Evolutionary conservation across 2,888 invertebrate species (phyloP), one percentile per base, ranked within the genome.

Genomic region (Pterobdella sp.): DNA sequence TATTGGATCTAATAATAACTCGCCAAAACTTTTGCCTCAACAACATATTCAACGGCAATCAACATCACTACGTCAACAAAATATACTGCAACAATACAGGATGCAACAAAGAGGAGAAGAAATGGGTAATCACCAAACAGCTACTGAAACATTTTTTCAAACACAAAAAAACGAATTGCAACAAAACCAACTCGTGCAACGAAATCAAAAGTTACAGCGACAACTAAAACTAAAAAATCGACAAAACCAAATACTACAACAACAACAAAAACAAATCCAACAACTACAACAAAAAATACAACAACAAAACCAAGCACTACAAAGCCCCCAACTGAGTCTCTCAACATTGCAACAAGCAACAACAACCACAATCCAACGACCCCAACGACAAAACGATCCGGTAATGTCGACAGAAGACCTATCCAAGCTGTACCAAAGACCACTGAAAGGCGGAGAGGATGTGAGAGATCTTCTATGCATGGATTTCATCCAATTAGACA

Each of bases 401-500:
- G n/a, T n/a, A n/a, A n/a, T n/a, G n/a, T n/a, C n/a, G n/a, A n/a
- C n/a, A n/a, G n/a, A n/a, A n/a, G n/a, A n/a, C n/a, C n/a, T n/a
- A n/a, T n/a, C n/a, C n/a, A n/a, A n/a, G n/a, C n/a, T n/a, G n/a
- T n/a, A n/a, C n/a, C n/a, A n/a, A n/a, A n/a, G n/a, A n/a, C n/a
- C n/a, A n/a, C n/a, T n/a, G n/a, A n/a, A n/a, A n/a, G n/a, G n/a
- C n/a, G n/a, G n/a, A n/a, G n/a, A n/a, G n/a, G n/a, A n/a, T n/a
- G n/a, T 42, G 14, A 63, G 56, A 22, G 29, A 69, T 7, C 14
- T 56, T 18, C 60, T 56, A 65, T 26, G 29, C 18, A 65, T 18
- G 64, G 60, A 69, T 42, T 69, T 69, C n/a, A 18, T 26, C 14
- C 42, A 22, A 69, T 26, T 63, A 10, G 14, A 56, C 32, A 60